Evolutionary conservation across 2,797 vertebrate species (phyloP).

Genomic region (Galaxias olidus): DNA sequence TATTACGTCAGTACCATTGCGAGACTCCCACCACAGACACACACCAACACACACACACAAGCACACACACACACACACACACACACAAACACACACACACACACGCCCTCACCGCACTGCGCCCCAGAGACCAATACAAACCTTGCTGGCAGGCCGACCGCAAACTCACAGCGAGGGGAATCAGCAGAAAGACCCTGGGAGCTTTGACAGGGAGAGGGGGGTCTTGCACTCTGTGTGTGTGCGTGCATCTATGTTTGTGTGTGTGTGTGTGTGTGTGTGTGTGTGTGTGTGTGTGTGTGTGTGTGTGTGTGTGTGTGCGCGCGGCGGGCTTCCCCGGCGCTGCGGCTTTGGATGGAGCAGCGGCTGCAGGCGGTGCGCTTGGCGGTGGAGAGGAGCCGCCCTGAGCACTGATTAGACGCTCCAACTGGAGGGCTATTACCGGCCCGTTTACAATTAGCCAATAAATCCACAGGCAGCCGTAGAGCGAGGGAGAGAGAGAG

Average conservation of each 20-base stretch:
- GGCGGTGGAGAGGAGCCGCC: neutral
- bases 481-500: neutral
- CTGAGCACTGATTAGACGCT: constrained; percentile 16
- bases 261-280: constrained; percentile 22
- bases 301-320: neutral
- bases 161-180: constrained; percentile 35
- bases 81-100: neutral
- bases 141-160: constrained; percentile 32
- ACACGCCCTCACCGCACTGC: constrained; percentile 24
- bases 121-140: constrained; percentile 39
- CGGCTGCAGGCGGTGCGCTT: constrained; percentile 2
- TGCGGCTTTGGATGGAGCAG: neutral
- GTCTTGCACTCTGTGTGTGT: neutral
- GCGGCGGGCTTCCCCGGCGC: constrained; percentile 6
- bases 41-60: constrained; percentile 4
- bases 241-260: neutral
- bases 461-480: constrained; percentile 21
- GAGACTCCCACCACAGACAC: neutral
- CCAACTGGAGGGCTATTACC: constrained; percentile 22
- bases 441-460: constrained; percentile 20
- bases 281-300: neutral
- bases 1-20: no score
- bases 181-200: constrained; percentile 38
- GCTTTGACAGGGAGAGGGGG: constrained; percentile 32
- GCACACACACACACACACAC: neutral